phyloP scores from a whole-genome alignment of 2,113 vertebrate species.

The Typhlomys cinereus region DNA sequence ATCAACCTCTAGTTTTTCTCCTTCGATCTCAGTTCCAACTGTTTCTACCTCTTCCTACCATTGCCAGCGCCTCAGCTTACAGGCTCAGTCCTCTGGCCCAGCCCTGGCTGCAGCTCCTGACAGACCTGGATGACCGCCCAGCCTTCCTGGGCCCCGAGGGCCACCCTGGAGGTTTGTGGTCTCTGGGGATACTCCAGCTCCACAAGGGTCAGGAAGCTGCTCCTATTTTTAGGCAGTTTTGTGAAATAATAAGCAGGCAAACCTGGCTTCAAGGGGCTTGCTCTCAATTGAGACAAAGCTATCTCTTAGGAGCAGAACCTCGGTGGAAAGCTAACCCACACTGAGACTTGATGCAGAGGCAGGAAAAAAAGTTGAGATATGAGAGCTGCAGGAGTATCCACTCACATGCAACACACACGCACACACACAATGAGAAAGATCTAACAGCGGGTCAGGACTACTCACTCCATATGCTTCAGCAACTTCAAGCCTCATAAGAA shows the following conservation, averaged over 20 bases:
- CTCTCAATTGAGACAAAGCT: not conserved
- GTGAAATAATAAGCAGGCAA: not conserved
- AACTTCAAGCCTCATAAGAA: not conserved
- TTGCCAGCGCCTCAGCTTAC: slow-evolving; percentile 2
- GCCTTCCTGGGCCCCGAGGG: not conserved
- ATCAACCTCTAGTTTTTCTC: slow-evolving; percentile 24
- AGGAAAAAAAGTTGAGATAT: not conserved
- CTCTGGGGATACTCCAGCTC: not conserved
- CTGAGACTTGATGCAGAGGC: not conserved
- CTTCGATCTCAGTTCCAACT: not conserved
- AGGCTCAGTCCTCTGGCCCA: not conserved
- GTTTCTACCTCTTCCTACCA: not conserved
- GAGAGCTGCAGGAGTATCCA: not conserved
- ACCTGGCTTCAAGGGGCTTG: not conserved
- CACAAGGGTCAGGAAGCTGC: not conserved
- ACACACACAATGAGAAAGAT: not conserved
- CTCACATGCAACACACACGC: no score
- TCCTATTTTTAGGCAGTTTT: not conserved
- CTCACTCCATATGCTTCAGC: not conserved
- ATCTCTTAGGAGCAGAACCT: not conserved
- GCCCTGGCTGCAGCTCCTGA: not conserved
- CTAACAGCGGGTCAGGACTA: no score
- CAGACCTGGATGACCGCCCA: not conserved
- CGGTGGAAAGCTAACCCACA: not conserved
- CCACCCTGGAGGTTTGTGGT: not conserved